Conservation (phyloP, 2,113 vertebrate species). For the Xenopus borealis region DNA sequence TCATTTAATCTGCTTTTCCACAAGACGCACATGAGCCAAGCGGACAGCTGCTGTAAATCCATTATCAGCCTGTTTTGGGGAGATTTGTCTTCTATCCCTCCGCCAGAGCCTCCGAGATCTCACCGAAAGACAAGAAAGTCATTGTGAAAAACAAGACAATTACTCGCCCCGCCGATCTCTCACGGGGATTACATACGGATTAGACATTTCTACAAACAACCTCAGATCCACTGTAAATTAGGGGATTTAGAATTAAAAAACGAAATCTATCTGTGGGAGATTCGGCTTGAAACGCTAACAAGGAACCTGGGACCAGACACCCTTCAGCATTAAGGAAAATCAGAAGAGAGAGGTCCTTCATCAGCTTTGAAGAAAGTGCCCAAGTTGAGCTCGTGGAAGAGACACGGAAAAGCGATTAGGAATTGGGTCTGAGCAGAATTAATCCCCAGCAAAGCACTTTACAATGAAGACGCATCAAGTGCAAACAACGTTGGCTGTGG, state of each 20-base stretch:
- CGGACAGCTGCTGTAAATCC: constrained; percentile 47
- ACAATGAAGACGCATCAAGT: no score
- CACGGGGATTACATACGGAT: constrained; percentile 60
- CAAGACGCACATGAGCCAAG: constrained; percentile 33
- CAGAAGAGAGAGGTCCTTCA: no score
- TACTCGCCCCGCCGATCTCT: constrained; percentile 57
- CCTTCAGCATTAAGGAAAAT: no score
- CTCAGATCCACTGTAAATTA: constrained; percentile 49
- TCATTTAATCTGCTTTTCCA: constrained; percentile 32
- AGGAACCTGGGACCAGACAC: not conserved
- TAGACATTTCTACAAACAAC: constrained; percentile 52
- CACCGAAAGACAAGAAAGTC: constrained; percentile 41
- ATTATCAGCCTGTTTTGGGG: constrained; percentile 41
- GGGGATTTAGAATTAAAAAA: constrained; percentile 19
- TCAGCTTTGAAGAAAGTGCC: no score
- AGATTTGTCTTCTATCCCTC: constrained; percentile 22
- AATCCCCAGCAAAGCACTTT: no score
- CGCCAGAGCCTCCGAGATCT: constrained; percentile 46
- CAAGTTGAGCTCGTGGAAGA: no score
- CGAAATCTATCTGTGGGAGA: constrained; percentile 33
- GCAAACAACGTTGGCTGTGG: no score
- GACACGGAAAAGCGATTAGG: no score
- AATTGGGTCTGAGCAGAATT: no score
- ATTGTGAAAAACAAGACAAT: constrained; percentile 49
- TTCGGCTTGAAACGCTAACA: not conserved